Evolutionary conservation across 2,888 invertebrate genomes (phyloP).

Genomic region (Lasioglossum malachurum): DNA sequence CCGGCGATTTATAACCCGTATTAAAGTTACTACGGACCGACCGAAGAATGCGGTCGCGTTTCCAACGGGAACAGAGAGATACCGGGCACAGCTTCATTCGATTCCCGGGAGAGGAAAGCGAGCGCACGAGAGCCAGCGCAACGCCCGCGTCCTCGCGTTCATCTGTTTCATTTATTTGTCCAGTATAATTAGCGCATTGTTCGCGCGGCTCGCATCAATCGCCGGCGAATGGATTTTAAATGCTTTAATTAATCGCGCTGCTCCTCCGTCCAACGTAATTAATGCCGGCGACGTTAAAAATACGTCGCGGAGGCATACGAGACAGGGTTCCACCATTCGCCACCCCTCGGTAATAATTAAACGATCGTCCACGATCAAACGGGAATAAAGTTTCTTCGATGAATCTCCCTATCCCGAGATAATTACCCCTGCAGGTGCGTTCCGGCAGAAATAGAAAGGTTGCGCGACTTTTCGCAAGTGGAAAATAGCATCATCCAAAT

Average conservation of each 20-base stretch:
- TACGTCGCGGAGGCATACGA: not conserved
- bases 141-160: not conserved
- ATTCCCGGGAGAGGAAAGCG: conserved; percentile 18
- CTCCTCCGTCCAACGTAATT: not conserved
- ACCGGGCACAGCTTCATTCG: conserved; percentile 21
- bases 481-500: not conserved
- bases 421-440: not conserved
- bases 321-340: not conserved
- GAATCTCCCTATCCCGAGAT: no score
- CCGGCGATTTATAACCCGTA: conserved; percentile 76
- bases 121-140: not conserved
- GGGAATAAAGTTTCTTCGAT: not conserved
- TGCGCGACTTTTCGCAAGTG: not conserved
- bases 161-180: conserved; percentile 41
- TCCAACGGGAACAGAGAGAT: conserved; percentile 16
- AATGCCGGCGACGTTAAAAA: conserved; percentile 3
- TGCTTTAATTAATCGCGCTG: not conserved
- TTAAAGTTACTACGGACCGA: conserved; percentile 56
- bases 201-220: not conserved
- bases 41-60: conserved; percentile 26
- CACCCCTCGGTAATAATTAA: not conserved
- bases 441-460: not conserved
- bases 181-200: conserved; percentile 27
- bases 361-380: not conserved
- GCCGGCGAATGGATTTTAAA: not conserved